Evolutionary conservation across 1,140 invertebrate genomes (phyloP), one percentile per base, ranked within the genome.

Genomic region (Sycophila sp.): DNA sequence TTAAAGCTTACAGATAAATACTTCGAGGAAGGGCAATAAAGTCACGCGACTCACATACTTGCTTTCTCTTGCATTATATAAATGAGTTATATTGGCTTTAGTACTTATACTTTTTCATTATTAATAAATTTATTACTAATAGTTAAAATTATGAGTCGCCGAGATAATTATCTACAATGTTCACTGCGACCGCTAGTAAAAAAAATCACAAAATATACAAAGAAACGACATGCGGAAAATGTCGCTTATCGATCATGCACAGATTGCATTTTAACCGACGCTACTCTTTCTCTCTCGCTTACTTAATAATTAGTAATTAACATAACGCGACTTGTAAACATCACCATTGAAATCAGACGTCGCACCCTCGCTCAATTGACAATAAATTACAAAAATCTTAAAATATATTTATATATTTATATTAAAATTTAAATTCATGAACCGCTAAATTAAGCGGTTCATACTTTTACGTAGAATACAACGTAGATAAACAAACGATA

Each of bases 171-270:
- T 86, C 83, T 86, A 86, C 83, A 86, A 84, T 83, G 77, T 79
- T 62, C 42, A 49, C 13, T 22, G 53, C 62, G 40, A 72, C 45
- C 28, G 58, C 56, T 67, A 67, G 64, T 67, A 85, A 79, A 84
- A 82, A 83, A 85, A 85, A 86, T 86, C 85, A 86, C 85, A 85
- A 85, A 86, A 86, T 85, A 85, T 85, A 86, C 84, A 86, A 82
- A 84, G 65, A 80, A 77, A 53, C 19, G 64, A 67, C 64, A 67
- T 45, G 53, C 6, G 64, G 4, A 64, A 64, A 55, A 64, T 58
- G 69, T 71, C 68, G 45, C 53, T 10, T 45, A 30, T 19, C 38
- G 32, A 45, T n/a, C 24, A 19, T 30, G 30, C 11, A 17, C 5
- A 15, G 51, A 42, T 38, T 49, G 34, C 36, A 8, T 17, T 47